Evolutionary conservation across 2,888 invertebrate genomes (phyloP).

Genomic region (Desoria tigrina): DNA sequence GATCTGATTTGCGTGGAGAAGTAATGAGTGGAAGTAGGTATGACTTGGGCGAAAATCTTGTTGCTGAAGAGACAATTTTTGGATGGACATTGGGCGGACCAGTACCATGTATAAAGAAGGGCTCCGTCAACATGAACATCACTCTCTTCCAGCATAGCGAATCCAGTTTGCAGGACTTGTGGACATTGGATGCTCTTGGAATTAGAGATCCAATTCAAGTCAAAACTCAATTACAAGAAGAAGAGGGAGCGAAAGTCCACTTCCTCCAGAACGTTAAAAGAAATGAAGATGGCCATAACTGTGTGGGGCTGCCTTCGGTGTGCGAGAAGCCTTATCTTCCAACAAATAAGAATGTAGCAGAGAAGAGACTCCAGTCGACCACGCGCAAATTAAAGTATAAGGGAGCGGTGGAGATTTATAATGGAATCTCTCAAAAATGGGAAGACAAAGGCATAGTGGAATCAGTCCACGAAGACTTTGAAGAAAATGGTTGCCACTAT

Average conservation of each 20-base stretch:
- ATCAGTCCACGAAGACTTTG: constrained; percentile 27
- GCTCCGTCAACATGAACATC: no score
- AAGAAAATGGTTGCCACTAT: constrained; percentile 12
- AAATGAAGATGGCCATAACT: constrained; percentile 26
- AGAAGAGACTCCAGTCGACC: constrained; percentile 16
- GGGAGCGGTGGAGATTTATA: constrained; percentile 16
- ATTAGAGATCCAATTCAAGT: constrained; percentile 27
- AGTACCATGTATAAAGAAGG: background rate
- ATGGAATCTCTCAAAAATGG: constrained; percentile 30
- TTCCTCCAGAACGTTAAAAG: constrained; percentile 21
- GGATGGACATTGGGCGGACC: constrained; percentile 31
- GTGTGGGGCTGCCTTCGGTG: constrained; percentile 32
- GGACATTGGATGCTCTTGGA: constrained; percentile 37
- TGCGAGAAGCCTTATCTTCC: constrained; percentile 13
- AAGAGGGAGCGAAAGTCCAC: constrained; percentile 9
- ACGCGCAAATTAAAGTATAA: constrained; percentile 13
- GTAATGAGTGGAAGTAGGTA: constrained; percentile 29
- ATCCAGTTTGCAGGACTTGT: constrained; percentile 13
- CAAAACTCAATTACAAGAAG: constrained; percentile 10
- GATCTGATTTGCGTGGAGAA: constrained; percentile 24
- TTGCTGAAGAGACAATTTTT: constrained; percentile 33
- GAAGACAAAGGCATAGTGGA: constrained; percentile 49
- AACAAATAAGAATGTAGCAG: constrained; percentile 21
- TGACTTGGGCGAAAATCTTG: constrained; percentile 26
- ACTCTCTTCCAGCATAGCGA: background rate